These are phyloP conservation scores for Entomobrya multifasciata DNA, from an alignment of 2,888 invertebrate species.

Conservation along the genomic window DNA sequence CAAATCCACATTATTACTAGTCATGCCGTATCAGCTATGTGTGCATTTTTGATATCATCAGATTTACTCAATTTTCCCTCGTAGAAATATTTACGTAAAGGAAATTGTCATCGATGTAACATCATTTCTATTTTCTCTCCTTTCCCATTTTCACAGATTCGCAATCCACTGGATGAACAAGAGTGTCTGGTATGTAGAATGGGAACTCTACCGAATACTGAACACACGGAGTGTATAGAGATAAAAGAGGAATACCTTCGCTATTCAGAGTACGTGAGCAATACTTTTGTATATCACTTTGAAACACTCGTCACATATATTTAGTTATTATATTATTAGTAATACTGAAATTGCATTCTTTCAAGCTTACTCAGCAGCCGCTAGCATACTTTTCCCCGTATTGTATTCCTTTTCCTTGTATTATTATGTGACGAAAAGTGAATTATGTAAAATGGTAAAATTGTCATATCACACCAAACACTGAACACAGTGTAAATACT, in stretches of 20 bases:
- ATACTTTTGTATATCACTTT: too few species aligned
- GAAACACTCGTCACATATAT: neutral
- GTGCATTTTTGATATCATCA: too few species aligned
- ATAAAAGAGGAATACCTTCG: constrained; percentile 92
- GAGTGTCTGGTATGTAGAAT: constrained; percentile 90
- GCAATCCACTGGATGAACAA: constrained; percentile 90
- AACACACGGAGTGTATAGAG: constrained; percentile 87
- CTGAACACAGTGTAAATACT: constrained; percentile 37
- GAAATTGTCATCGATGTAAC: too few species aligned
- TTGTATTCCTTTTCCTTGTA: neutral
- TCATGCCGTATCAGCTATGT: too few species aligned
- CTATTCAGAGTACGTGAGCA: constrained; percentile 81
- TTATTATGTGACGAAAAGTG: constrained; percentile 21
- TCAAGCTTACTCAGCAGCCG: constrained; percentile 23
- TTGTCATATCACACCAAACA: constrained; percentile 27
- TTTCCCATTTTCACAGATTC: constrained; percentile 87
- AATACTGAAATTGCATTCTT: neutral
- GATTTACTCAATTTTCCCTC: too few species aligned
- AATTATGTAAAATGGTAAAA: constrained; percentile 44
- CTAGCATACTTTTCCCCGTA: neutral
- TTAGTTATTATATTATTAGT: constrained; percentile 11
- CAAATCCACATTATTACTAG: too few species aligned
- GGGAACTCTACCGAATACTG: constrained; percentile 90
- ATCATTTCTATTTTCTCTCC: constrained; percentile 12
- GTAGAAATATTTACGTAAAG: too few species aligned